Percentiles rank a stretch among this genome's conserved stretches.
phyloP scores from a whole-genome alignment of 2,888 invertebrate species.

The Acronicta psi region DNA sequence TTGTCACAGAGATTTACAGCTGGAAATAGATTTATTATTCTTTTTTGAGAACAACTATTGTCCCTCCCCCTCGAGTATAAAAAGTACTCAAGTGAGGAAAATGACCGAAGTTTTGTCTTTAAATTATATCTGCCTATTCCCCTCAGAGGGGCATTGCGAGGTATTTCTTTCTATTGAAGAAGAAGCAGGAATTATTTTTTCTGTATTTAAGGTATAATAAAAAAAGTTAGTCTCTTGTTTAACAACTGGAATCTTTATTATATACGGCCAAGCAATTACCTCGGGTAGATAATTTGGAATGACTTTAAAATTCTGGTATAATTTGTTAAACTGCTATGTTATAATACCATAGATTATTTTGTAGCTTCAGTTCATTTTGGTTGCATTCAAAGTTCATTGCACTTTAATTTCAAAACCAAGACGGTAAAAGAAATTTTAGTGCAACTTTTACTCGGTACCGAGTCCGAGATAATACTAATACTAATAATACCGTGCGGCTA shows the following conservation, averaged over 20 bases:
- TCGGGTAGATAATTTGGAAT: conserved; percentile 34
- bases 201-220: conserved; percentile 23
- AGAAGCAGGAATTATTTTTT: conserved; percentile 14
- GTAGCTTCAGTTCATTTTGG: no score
- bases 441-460: no score
- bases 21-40: conserved; percentile 61
- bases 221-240: conserved; percentile 31
- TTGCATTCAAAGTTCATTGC: no score
- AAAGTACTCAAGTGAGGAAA: conserved; percentile 55
- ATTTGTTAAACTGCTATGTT: conserved; percentile 31
- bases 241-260: conserved; percentile 39
- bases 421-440: no score
- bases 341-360: conserved; percentile 32
- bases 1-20: conserved; percentile 65
- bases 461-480: no score
- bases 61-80: conserved; percentile 50
- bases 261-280: conserved; percentile 43
- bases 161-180: conserved; percentile 23
- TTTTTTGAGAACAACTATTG: conserved; percentile 59
- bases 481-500: no score
- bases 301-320: conserved; percentile 34
- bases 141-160: conserved; percentile 22
- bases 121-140: conserved; percentile 52
- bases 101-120: conserved; percentile 59
- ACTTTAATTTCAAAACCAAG: no score